Evolutionary conservation across 2,113 vertebrate species (phyloP), one percentile per base, ranked within the genome.

Genomic region (Candoia aspera): DNA sequence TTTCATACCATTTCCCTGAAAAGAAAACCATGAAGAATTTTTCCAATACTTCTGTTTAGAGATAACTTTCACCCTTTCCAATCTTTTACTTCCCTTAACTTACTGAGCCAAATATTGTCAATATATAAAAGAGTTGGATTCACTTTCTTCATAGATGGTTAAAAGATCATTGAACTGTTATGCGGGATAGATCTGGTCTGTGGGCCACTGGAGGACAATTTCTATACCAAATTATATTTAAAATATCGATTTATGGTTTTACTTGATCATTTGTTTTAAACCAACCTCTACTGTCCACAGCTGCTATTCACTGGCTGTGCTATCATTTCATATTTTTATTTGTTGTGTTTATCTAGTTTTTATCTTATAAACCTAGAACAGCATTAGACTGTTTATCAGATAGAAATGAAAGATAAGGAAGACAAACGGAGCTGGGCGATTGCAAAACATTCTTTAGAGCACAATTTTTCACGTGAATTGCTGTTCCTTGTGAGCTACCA

Each of bases 391-490:
- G 89, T 90, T 49, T 92, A 17, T 8, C 57, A 89, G 59, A 95
- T 92, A 29, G 91, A 94, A 96, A 92, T 94, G 68, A 93, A 95
- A 94, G 55, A 95, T 91, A 94, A 94, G 89, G 91, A 94, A 92
- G 24, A 95, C 91, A 96, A 96, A 21, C 13, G 86, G 93, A 42
- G 23, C 90, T 86, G 93, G 91, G 33, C 92, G 91, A 94, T 92
- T 84, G 57, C 64, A 93, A 94, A 0, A 37, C n/a, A 60, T 92
- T 93, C 53, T 94, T 93, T 93, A 33, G 33, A 26, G 23, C 84
- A 94, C 91, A 94, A 23, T 95, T 96, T 94, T 94, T 95, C 94
- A 96, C 85, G 29, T 5, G 9, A 46, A 94, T 94, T 94, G 13
- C 13, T 94, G 57, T 24, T 87, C 89, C 26, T 92, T 89, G 4